Conservation (phyloP, 2,888 invertebrate species). For the Diarsia mendica region DNA sequence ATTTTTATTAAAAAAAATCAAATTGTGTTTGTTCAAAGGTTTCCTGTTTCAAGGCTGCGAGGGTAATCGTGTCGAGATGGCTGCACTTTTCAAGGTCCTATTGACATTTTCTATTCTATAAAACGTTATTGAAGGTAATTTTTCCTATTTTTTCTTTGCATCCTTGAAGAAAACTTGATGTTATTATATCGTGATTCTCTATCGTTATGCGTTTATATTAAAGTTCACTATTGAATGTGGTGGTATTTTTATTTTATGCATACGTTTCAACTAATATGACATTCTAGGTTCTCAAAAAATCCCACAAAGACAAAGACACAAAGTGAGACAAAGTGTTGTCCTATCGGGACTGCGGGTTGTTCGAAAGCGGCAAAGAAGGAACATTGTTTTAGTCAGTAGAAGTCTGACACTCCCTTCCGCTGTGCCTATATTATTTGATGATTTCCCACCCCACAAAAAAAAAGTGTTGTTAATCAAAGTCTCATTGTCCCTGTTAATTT, state of each 20-base stretch:
- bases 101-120: constrained; percentile 5
- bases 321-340: too few relatives aligned
- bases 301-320: too few relatives aligned
- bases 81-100: constrained; percentile 41
- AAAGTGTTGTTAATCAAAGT: not conserved
- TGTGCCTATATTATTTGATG: too few relatives aligned
- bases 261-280: not conserved
- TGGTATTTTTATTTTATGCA: not conserved
- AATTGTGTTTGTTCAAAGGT: constrained; percentile 27
- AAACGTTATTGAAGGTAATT: constrained; percentile 3
- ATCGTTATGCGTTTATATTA: not conserved
- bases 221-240: not conserved
- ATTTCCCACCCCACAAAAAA: too few relatives aligned
- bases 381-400: too few relatives aligned
- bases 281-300: too few relatives aligned
- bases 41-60: constrained; percentile 28
- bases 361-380: too few relatives aligned
- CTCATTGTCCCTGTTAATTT: not conserved
- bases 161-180: not conserved
- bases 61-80: constrained; percentile 2
- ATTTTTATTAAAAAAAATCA: constrained; percentile 1
- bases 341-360: too few relatives aligned
- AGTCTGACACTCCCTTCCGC: too few relatives aligned
- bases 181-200: not conserved
- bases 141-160: not conserved